phyloP scores from a whole-genome alignment of 1,140 invertebrate genomes.

The Scylla paramamosain region DNA sequence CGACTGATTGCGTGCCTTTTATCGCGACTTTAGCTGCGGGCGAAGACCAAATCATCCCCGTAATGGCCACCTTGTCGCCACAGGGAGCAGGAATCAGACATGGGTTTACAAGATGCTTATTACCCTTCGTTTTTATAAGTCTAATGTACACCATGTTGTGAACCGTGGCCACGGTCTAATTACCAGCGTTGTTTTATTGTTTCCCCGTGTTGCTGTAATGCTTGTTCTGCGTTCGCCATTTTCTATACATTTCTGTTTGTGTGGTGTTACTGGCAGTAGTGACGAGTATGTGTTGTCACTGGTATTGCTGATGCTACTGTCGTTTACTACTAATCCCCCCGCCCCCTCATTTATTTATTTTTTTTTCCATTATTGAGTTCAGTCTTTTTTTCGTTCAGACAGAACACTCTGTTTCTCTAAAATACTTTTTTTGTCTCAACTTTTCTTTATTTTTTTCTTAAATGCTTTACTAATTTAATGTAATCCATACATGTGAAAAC shows the following conservation, averaged over 20 bases:
- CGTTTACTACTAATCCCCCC: not conserved
- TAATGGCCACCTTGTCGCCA: constrained; percentile 4
- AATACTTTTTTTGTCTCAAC: too few species aligned
- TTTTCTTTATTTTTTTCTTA: too few species aligned
- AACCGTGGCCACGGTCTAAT: not conserved
- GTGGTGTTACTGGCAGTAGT: not conserved
- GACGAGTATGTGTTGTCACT: not conserved
- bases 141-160: not conserved
- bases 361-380: not conserved
- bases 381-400: too few species aligned
- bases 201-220: not conserved
- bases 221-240: not conserved
- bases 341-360: not conserved
- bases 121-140: not conserved
- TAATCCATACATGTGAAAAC: too few species aligned
- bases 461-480: too few species aligned
- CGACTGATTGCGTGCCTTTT: not conserved
- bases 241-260: not conserved
- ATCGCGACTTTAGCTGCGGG: not conserved
- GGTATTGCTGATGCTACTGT: not conserved
- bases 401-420: too few species aligned
- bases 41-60: not conserved
- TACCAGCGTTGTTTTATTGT: not conserved
- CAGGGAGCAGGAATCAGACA: not conserved
- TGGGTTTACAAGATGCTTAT: not conserved